These are phyloP conservation scores for Diabrotica virgifera DNA, from an alignment of 1,140 invertebrate species.

Conservation along the genomic window DNA sequence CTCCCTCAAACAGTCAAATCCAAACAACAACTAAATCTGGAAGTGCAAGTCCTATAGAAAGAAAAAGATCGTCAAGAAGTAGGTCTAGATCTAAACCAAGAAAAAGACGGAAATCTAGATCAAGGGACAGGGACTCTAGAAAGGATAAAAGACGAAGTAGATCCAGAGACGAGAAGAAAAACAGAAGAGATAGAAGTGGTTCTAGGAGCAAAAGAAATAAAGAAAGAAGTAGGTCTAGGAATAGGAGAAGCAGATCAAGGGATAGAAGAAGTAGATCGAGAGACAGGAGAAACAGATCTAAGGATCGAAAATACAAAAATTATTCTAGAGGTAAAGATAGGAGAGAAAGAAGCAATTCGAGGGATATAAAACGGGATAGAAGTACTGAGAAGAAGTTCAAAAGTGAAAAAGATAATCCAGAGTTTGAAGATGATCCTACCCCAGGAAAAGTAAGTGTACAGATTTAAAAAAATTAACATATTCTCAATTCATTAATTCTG, in stretches of 20 bases:
- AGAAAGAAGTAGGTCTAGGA: conserved; percentile 35
- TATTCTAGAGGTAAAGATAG: conserved; percentile 27
- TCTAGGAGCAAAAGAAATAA: conserved; percentile 29
- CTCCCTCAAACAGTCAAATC: conserved; percentile 56
- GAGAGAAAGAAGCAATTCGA: conserved; percentile 43
- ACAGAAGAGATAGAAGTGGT: conserved; percentile 30
- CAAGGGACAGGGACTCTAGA: conserved; percentile 45
- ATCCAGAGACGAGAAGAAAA: conserved; percentile 23
- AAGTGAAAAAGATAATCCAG: conserved; percentile 50
- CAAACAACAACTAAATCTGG: conserved; percentile 21
- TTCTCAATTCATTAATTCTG: no score
- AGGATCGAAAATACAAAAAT: conserved; percentile 30
- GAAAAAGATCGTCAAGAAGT: conserved; percentile 22
- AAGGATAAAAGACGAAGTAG: conserved; percentile 31
- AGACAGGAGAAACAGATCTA: conserved; percentile 43
- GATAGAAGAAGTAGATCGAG: conserved; percentile 42
- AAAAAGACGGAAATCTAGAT: conserved; percentile 43
- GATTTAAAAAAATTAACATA: no score
- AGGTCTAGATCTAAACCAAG: conserved; percentile 35
- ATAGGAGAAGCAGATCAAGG: conserved; percentile 45
- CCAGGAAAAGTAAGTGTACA: conserved; percentile 55
- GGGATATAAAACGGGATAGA: conserved; percentile 39
- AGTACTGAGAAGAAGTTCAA: conserved; percentile 47
- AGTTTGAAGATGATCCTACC: conserved; percentile 63
- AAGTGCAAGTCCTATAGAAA: conserved; percentile 23